These are phyloP conservation scores for Neodontobutis hainanensis DNA, from an alignment of 2,113 vertebrate species.

Conservation along the genomic window DNA sequence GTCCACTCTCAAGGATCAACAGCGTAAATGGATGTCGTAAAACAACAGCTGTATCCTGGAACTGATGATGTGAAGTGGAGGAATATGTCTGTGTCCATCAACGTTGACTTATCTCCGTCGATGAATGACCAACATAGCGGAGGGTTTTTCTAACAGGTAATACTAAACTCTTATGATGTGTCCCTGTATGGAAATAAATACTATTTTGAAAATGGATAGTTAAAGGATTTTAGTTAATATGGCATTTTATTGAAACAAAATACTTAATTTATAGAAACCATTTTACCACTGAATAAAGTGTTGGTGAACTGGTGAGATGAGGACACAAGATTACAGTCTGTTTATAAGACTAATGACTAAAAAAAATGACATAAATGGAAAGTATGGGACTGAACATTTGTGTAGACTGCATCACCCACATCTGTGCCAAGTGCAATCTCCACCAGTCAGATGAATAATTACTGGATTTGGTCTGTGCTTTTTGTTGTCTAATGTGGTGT, in stretches of 20 bases:
- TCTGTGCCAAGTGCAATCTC: constrained; percentile 51
- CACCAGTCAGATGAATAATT: constrained; percentile 62
- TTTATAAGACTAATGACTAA: constrained; percentile 2
- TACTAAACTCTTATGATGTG: constrained; percentile 9
- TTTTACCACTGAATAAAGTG: background rate
- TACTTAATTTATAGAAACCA: background rate
- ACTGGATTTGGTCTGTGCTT: constrained; percentile 44
- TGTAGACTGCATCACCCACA: constrained; percentile 20
- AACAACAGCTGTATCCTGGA: constrained; percentile 17
- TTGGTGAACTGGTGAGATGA: background rate
- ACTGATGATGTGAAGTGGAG: constrained; percentile 44
- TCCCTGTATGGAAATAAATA: background rate
- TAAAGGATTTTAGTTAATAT: too few relatives aligned
- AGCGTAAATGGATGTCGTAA: constrained; percentile 22
- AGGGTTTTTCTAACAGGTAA: constrained; percentile 65
- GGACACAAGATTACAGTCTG: background rate
- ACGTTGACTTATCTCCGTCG: constrained; percentile 48
- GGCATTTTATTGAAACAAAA: too few relatives aligned
- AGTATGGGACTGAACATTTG: constrained; percentile 34
- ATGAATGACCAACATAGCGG: constrained; percentile 60
- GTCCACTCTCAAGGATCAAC: constrained; percentile 34
- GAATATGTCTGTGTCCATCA: constrained; percentile 40
- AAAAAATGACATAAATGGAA: constrained; percentile 4
- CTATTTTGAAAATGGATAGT: background rate
- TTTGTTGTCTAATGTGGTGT: constrained; percentile 70